A percentile compares a stretch with the other conserved stretches of the same genome.
Evolutionary conservation across 2,797 vertebrate genomes (phyloP).

Genomic region (Cossypha polioptera): DNA sequence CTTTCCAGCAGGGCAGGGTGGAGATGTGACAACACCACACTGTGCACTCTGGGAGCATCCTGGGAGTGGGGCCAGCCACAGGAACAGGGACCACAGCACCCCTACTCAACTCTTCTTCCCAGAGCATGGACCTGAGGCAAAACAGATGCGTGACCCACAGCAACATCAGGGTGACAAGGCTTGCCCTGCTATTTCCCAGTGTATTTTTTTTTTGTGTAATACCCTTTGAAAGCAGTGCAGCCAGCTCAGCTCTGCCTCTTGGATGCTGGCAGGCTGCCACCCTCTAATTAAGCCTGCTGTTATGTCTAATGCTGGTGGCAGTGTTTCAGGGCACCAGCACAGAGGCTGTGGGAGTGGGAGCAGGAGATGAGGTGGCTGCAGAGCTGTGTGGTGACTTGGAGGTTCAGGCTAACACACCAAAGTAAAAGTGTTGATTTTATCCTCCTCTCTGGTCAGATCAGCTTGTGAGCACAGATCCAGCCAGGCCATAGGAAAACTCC

Average conservation of each 20-base stretch:
- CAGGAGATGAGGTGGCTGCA: neutral
- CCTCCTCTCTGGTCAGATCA: neutral
- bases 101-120: neutral
- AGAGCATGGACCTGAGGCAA: neutral
- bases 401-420: neutral
- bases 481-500: neutral
- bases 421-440: neutral
- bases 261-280: slow-evolving; percentile 14
- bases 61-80: neutral
- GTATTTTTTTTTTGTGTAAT: neutral
- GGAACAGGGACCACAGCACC: neutral
- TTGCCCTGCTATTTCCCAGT: neutral
- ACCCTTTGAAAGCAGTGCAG: neutral
- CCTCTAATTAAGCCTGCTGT: slow-evolving; percentile 25
- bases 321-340: neutral
- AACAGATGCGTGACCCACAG: neutral
- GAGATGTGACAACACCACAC: neutral
- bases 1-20: neutral
- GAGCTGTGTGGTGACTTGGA: neutral
- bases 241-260: slow-evolving; percentile 31
- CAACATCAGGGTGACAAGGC: fast-evolving
- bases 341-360: neutral
- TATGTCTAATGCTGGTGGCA: neutral
- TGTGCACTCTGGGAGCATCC: neutral
- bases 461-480: neutral